Evolutionary conservation across 1,140 invertebrate species (phyloP), one percentile per base, ranked within the genome.

Genomic region (Orchestia grillus): DNA sequence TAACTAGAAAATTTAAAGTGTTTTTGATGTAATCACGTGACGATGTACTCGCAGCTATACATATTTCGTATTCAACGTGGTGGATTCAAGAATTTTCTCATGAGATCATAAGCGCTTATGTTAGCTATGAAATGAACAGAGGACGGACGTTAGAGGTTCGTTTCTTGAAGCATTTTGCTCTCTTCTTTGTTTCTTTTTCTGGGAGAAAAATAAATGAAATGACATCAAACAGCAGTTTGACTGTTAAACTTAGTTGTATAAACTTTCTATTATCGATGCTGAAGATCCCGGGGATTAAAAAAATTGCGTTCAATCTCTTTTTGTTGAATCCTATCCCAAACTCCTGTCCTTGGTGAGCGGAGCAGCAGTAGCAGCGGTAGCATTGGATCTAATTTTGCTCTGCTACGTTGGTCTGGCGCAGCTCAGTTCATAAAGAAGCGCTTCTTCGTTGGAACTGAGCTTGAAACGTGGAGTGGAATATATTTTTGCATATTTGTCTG

Each of bases 241-340:
- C 6, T 15, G 62, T 77, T 3, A 77, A 28, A 77, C 62, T 8
- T 15, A 36, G 36, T 36, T 23, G 28, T 77, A 36, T 77, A 77
- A 77, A 77, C 28, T 36, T 77, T 3, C 62, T 77, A 77, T 36
- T 77, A 77, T 15, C 36, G 62, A 36, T 28, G 62, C 36, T 19
- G 62, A 1, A 77, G 15, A 19, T 77, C 62, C 62, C 62, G 28
- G 36, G 62, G 15, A 77, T 23, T 77, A 3, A 1, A 77, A 77
- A 36, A 77, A 77, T 23, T 77, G 15, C 62, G 62, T 77, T 77
- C 62, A 36, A 77, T 28, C 62, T 23, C 15, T 77, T 53, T 77
- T 77, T 77, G 62, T 77, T 77, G 62, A 77, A 77, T 77, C 62
- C 62, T 77, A 77, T 36, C 62, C 62, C 62, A 77, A 77, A 77